Evolutionary conservation across 2,888 invertebrate genomes (phyloP).

Genomic region (Nymphalis polychloros): DNA sequence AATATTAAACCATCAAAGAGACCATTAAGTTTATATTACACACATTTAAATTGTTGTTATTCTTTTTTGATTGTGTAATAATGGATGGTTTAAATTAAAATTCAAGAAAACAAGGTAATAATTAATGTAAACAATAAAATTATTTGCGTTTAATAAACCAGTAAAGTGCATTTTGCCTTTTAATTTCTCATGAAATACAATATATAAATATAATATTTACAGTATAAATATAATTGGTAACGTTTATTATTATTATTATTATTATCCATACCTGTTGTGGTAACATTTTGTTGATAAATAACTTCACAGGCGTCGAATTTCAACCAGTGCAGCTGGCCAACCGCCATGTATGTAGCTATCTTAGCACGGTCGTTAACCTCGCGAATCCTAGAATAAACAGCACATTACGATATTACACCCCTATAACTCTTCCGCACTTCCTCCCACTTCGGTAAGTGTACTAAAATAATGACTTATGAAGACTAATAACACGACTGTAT

Average conservation of each 20-base stretch:
- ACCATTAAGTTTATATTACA: background rate
- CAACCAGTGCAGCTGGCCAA: conserved; percentile 33
- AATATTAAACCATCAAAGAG: conserved; percentile 18
- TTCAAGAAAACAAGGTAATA: background rate
- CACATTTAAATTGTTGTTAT: background rate
- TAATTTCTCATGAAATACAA: background rate
- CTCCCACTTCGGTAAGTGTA: conserved; percentile 20
- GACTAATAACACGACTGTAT: conserved; percentile 50
- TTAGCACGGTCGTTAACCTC: conserved; percentile 44
- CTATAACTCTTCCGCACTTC: conserved; percentile 44
- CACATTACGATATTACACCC: conserved; percentile 40
- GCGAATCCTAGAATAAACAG: conserved; percentile 48
- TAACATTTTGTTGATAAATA: conserved; percentile 26
- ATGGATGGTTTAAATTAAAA: background rate
- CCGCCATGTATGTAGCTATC: conserved; percentile 36
- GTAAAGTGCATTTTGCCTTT: background rate
- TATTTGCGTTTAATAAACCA: no score
- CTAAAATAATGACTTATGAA: conserved; percentile 61
- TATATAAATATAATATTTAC: background rate
- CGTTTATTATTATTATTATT: background rate
- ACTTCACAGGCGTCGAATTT: conserved; percentile 31
- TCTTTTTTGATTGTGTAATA: background rate
- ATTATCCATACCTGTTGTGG: conserved; percentile 16
- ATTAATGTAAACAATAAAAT: background rate
- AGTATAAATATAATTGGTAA: background rate